A percentile compares a stretch with the other conserved stretches of the same genome.
Conservation (phyloP, 2,888 invertebrate species). For the Tetragnatha montana region DNA sequence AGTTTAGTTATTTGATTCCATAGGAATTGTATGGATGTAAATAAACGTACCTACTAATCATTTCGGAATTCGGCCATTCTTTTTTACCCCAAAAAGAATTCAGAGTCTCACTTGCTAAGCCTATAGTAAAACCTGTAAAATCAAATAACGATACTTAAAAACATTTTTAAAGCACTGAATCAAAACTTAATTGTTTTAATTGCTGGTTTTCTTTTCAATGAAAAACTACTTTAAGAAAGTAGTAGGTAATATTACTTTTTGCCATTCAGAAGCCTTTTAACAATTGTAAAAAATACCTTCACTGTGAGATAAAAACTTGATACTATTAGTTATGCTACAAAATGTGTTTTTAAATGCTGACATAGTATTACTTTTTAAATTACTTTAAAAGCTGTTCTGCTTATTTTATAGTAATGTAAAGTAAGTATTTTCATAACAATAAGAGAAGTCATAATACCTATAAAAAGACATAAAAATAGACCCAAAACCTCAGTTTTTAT, state of each 20-base stretch:
- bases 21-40: no score
- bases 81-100: slow-evolving; percentile 78
- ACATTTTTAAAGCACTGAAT: not conserved
- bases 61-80: slow-evolving; percentile 83
- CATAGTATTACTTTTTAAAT: no score
- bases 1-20: no score
- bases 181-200: not conserved
- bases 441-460: slow-evolving; percentile 73
- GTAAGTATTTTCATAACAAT: no score
- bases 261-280: no score
- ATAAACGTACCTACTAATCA: slow-evolving; percentile 80
- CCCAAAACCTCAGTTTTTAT: slow-evolving; percentile 83
- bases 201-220: no score
- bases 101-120: slow-evolving; percentile 80
- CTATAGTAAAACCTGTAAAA: slow-evolving; percentile 81
- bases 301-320: no score
- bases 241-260: not conserved
- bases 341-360: no score
- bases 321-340: no score
- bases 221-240: not conserved
- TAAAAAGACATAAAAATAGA: slow-evolving; percentile 81
- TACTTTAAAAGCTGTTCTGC: no score
- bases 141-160: slow-evolving; percentile 33
- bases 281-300: no score
- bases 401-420: no score